These are phyloP conservation scores for Lepidothrix coronata DNA, from an alignment of 2,113 vertebrate species.

Conservation along the genomic window DNA sequence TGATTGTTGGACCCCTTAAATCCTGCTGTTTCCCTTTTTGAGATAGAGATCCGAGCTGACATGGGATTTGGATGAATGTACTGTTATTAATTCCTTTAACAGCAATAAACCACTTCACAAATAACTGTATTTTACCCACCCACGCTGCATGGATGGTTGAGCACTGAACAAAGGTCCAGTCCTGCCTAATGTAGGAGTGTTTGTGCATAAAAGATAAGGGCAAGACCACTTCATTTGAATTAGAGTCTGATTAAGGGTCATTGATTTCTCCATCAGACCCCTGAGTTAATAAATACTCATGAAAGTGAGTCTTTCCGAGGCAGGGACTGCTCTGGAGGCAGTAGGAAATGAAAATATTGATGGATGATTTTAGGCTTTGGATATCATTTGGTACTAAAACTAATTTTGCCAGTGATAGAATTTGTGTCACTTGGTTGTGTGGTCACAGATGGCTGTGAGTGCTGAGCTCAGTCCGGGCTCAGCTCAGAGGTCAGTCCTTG, in stretches of 20 bases:
- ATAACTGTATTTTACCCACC: background rate
- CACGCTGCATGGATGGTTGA: accelerated
- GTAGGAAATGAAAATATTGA: background rate
- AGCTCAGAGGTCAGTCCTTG: background rate
- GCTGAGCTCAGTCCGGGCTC: background rate
- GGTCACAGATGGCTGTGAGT: background rate
- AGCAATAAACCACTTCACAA: background rate
- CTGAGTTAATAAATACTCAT: background rate
- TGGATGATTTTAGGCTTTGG: background rate
- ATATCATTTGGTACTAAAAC: background rate
- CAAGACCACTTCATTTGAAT: background rate
- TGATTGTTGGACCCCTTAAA: background rate
- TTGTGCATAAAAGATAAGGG: background rate
- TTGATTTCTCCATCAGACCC: background rate
- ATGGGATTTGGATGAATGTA: background rate
- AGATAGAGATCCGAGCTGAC: background rate
- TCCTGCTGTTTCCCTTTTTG: background rate
- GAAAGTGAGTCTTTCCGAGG: background rate
- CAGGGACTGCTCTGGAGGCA: background rate
- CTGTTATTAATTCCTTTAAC: background rate
- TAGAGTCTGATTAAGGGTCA: background rate
- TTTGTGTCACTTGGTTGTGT: background rate
- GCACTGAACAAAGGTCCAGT: background rate
- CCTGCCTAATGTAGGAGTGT: accelerated
- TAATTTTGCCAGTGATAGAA: background rate